Conservation (phyloP, 1,140 invertebrate genomes). For the Antheraea mylitta region DNA sequence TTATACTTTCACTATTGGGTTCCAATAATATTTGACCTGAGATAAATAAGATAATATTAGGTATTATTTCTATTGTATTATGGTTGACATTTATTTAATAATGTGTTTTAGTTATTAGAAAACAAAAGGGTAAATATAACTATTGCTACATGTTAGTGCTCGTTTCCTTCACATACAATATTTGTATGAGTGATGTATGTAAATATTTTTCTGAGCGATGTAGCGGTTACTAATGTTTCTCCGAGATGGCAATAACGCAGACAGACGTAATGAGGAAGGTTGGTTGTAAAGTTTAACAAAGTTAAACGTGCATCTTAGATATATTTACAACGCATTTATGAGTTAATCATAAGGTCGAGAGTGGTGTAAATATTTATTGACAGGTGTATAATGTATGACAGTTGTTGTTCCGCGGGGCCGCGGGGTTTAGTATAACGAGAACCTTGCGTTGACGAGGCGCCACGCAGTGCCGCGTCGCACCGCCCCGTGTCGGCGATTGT, state of each 20-base stretch:
- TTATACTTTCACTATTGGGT: too few species aligned
- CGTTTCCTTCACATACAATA: constrained; percentile 40
- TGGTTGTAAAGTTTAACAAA: constrained; percentile 49
- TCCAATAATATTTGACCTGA: too few species aligned
- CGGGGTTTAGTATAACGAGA: constrained; percentile 62
- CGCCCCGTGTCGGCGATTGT: constrained; percentile 35
- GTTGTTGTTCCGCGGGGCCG: constrained; percentile 40
- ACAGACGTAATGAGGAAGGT: constrained; percentile 70
- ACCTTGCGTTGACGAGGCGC: constrained; percentile 49
- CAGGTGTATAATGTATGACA: constrained; percentile 40
- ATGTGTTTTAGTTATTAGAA: too few species aligned
- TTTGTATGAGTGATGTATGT: constrained; percentile 52
- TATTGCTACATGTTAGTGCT: constrained; percentile 28
- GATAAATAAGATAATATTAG: too few species aligned
- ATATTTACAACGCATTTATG: constrained; percentile 19
- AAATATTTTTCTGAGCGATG: constrained; percentile 64
- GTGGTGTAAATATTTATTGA: constrained; percentile 27
- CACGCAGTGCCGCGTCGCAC: constrained; percentile 33
- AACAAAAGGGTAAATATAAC: constrained; percentile 14
- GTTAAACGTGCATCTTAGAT: constrained; percentile 18
- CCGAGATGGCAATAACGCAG: constrained; percentile 63
- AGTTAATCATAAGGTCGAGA: constrained; percentile 45
- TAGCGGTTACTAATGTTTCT: constrained; percentile 53
- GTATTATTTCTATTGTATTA: too few species aligned
- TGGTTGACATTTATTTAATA: too few species aligned